Percentiles rank a stretch among this genome's conserved stretches.
Evolutionary conservation across 2,113 vertebrate species (phyloP).

Genomic region (Paraplagusia blochii): DNA sequence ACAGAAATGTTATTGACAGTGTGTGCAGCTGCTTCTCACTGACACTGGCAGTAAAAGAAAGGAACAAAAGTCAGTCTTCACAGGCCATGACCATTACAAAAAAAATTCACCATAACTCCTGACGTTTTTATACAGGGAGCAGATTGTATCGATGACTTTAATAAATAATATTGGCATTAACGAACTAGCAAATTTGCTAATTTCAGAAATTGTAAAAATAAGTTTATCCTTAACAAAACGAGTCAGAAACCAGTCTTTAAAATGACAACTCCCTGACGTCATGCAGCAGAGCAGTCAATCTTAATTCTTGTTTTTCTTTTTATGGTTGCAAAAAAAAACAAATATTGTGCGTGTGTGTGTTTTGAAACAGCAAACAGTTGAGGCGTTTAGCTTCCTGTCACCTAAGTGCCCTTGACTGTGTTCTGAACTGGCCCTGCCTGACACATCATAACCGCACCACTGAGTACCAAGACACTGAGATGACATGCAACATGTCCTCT

Average conservation of each 20-base stretch:
- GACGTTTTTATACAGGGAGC: no score
- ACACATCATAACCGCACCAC: constrained; percentile 69
- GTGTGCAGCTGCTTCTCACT: constrained; percentile 54
- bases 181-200: constrained; percentile 3
- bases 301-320: no score
- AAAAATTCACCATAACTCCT: no score
- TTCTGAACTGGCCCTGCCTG: constrained; percentile 62
- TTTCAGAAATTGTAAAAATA: no score
- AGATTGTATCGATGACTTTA: no score
- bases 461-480: constrained; percentile 65
- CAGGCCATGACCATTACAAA: constrained; percentile 24
- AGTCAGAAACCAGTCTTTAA: no score
- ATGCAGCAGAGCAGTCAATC: no score
- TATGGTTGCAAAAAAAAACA: no score
- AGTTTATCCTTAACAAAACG: no score
- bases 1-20: constrained; percentile 61
- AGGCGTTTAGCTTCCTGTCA: constrained; percentile 70
- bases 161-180: no score
- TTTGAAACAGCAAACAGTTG: constrained; percentile 58
- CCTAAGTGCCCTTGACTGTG: constrained; percentile 70
- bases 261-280: no score
- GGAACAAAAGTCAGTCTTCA: constrained; percentile 50
- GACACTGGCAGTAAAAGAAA: constrained; percentile 44
- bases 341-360: constrained; percentile 5
- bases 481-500: constrained; percentile 73